Evolutionary conservation across 2,888 invertebrate species (phyloP), one percentile per base, ranked within the genome.

Genomic region (Brenthis daphne): DNA sequence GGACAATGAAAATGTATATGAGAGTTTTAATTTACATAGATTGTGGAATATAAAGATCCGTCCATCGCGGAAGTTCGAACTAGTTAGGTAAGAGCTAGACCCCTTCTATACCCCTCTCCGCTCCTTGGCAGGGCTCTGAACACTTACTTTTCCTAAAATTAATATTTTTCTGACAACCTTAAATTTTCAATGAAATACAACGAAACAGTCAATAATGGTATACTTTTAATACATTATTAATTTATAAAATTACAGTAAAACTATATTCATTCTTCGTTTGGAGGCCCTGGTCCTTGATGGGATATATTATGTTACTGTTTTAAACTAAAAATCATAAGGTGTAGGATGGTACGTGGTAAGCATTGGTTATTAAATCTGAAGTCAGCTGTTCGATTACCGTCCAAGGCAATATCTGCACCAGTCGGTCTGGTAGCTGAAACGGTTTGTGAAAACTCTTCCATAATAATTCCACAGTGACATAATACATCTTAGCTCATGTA

Each of bases 51-150:
- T 74, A 84, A 85, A 80, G 80, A 85, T 91, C 91, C 91, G 91
- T 91, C 91, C 91, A 89, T 77, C 77, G 79, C 88, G 90, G 89
- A 87, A 79, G 83, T 50, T 85, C 82, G 80, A 77, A 79, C 80
- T 76, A 76, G 73, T 85, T 85, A 83, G 78, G 80, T 88, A 87
- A 88, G 84, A 76, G 85, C 84, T 83, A 88, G 84, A 76, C 74
- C 75, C 74, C 72, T 65, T 57, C 67, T 43, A 11, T 64, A 69
- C 48, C 61, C 57, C 68, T 55, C 14, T 58, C 50, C 61, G 57
- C 57, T 24, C 64, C 70, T 64, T 63, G 65, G 48, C 60, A 60
- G 60, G 60, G 48, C 60, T 60, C 60, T 60, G 14, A 60, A 60
- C 48, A 50, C 12, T 60, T 60, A 48, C 16, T 48, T 60, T 48